Conservation (phyloP, 2,113 vertebrate genomes). For the Cebus imitator region DNA sequence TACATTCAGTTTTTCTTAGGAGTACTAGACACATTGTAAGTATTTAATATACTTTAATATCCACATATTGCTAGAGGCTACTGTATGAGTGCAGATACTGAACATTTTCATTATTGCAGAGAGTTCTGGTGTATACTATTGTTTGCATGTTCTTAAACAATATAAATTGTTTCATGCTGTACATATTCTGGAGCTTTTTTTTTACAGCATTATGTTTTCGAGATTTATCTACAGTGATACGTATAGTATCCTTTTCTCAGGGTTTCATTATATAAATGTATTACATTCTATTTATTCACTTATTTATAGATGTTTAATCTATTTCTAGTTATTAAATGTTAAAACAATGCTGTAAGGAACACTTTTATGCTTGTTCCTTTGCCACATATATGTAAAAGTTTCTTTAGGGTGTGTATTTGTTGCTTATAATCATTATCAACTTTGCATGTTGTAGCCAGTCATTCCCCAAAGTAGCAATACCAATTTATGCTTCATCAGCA, state of each 20-base stretch:
- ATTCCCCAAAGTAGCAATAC: neutral
- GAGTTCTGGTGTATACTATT: neutral
- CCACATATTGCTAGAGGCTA: neutral
- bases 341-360: neutral
- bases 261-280: neutral
- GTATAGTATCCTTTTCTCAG: neutral
- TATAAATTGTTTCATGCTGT: neutral
- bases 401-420: neutral
- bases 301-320: neutral
- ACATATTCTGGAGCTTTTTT: neutral
- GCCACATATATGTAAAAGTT: neutral
- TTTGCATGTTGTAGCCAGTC: neutral
- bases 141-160: neutral
- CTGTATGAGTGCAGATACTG: neutral
- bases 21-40: neutral
- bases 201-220: neutral
- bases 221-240: neutral
- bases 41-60: neutral
- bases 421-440: neutral
- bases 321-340: constrained; percentile 20
- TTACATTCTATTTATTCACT: neutral
- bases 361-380: neutral
- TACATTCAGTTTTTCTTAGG: neutral
- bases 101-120: neutral
- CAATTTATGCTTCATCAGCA: neutral